A percentile compares a stretch with the other conserved stretches of the same genome.
These are phyloP conservation scores for Bibio marci DNA, from an alignment of 2,888 invertebrate species.

Conservation along the genomic window DNA sequence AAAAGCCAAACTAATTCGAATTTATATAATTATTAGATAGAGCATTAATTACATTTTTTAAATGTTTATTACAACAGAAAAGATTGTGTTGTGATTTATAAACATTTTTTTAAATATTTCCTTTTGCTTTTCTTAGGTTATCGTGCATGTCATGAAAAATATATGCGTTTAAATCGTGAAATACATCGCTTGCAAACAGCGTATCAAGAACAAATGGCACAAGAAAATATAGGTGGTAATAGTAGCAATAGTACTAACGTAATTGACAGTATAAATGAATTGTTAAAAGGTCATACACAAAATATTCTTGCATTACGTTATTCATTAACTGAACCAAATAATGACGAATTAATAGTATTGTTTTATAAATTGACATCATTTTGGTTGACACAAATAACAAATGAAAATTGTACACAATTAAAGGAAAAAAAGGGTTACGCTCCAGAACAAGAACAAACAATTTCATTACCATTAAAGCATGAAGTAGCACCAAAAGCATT, in stretches of 20 bases:
- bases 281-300: constrained; percentile 48
- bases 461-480: constrained; percentile 41
- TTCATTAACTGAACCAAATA: constrained; percentile 56
- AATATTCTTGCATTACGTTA: constrained; percentile 52
- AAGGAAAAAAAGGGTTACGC: constrained; percentile 34
- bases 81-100: too few relatives aligned
- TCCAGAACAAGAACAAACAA: constrained; percentile 35
- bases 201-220: constrained; percentile 45
- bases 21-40: too few relatives aligned
- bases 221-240: too few relatives aligned
- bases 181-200: constrained; percentile 57
- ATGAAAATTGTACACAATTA: constrained; percentile 27
- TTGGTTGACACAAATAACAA: constrained; percentile 73
- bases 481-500: constrained; percentile 46
- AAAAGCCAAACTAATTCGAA: too few relatives aligned
- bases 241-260: constrained; percentile 45
- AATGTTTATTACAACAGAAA: too few relatives aligned
- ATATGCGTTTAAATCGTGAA: constrained; percentile 46
- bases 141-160: constrained; percentile 47
- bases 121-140: too few relatives aligned
- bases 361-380: constrained; percentile 67
- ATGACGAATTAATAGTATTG: constrained; percentile 49
- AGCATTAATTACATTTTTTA: too few relatives aligned
- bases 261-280: constrained; percentile 40
- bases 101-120: too few relatives aligned